Evolutionary conservation across 2,888 invertebrate species (phyloP).

Genomic region (Hermaeophaga mercurialis): DNA sequence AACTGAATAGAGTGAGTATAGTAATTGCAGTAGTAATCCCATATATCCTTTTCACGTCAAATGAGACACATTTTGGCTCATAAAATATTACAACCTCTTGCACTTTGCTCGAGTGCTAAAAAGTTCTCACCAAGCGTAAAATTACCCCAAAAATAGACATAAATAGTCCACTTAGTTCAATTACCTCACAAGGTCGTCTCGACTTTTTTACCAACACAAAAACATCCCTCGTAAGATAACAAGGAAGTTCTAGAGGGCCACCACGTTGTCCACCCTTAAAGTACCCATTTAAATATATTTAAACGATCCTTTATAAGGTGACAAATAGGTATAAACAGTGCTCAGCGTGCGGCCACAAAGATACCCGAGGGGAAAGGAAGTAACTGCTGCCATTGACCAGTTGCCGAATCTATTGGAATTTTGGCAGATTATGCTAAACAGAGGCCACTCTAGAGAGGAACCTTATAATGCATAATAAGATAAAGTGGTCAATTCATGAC

Average conservation of each 20-base stretch:
- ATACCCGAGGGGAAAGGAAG: slow-evolving; percentile 30
- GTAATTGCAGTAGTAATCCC: no score
- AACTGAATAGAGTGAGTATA: no score
- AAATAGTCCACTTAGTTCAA: slow-evolving; percentile 24
- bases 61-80: no score
- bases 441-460: slow-evolving; percentile 28
- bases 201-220: slow-evolving; percentile 19
- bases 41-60: no score
- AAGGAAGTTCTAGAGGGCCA: slow-evolving; percentile 23
- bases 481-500: no score
- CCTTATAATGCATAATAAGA: no score
- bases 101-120: slow-evolving; percentile 1
- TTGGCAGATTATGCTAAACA: slow-evolving; percentile 25
- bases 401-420: slow-evolving; percentile 27
- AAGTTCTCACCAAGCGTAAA: slow-evolving; percentile 35
- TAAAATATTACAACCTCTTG: no score
- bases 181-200: slow-evolving; percentile 20
- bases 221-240: slow-evolving; percentile 22
- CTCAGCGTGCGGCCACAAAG: slow-evolving; percentile 37
- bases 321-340: slow-evolving; percentile 38
- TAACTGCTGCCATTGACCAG: slow-evolving; percentile 10
- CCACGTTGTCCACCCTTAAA: slow-evolving; percentile 29
- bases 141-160: slow-evolving; percentile 19
- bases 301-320: slow-evolving; percentile 36
- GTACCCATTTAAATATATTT: slow-evolving; percentile 35